Evolutionary conservation across 2,113 vertebrate genomes (phyloP), one percentile per base, ranked within the genome.

Genomic region (Brachyhypopomus gauderio): DNA sequence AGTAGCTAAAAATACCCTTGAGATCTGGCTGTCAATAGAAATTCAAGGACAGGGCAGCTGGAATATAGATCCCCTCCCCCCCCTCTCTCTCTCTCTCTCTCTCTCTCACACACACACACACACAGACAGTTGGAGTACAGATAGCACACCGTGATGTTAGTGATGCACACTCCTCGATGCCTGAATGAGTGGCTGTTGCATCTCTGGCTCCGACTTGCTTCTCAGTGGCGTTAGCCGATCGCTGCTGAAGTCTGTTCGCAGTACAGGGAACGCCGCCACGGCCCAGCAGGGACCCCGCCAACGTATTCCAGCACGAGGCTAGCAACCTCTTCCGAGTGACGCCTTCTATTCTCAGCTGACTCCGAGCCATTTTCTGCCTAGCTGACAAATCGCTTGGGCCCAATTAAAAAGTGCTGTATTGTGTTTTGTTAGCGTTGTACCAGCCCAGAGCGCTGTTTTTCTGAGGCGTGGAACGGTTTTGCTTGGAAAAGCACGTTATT

Each of bases 1-100:
- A 81, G 86, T 84, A 85, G 89, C 90, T 91, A 91, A 91, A 93
- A 93, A 93, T 91, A 92, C 88, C 87, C 88, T 83, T 71, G 84
- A 89, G 89, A 87, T 88, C 88, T 87, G 87, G 88, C 85, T 91
- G 86, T 90, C 89, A 90, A 90, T 88, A 89, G 72, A 88, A 86
- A 90, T 76, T 91, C 90, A 92, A 92, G 92, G 90, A 88, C 91
- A 87, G 88, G 38, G 38, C 23, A 36, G 36, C 3, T 41, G 66
- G 36, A 41, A 20, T n/a, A 12, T 36, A n/a, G 64, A 22, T 7
- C 7, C 34, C 11, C 72, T 23, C 30, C 30, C 30, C 30, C 30
- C 30, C 30, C 72, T 23, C 30, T 3, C 30, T 3, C 30, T 3
- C 30, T 30, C 30, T 30, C 30, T 30, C 30, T 30, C 30, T 30